Evolutionary conservation across 2,888 invertebrate species (phyloP).

Genomic region (Lycocerus yunnanus): DNA sequence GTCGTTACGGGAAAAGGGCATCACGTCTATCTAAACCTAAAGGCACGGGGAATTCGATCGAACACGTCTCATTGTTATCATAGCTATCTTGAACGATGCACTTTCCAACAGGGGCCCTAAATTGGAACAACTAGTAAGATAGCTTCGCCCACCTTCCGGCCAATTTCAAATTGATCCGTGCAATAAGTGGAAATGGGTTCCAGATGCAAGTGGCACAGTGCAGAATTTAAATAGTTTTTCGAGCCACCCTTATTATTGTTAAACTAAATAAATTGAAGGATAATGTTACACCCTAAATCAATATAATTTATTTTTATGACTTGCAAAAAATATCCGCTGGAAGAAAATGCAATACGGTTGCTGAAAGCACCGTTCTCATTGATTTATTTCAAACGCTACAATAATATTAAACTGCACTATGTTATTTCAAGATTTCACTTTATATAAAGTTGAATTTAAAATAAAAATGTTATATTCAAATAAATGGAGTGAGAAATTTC

Average conservation of each 20-base stretch:
- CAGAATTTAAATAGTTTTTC: background rate
- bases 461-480: background rate
- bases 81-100: slow-evolving; percentile 26
- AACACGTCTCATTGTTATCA: slow-evolving; percentile 25
- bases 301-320: background rate
- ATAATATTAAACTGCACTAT: slow-evolving; percentile 10
- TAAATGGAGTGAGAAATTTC: background rate
- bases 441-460: background rate
- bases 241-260: background rate
- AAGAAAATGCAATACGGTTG: slow-evolving; percentile 14
- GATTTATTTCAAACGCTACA: background rate
- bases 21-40: slow-evolving; percentile 19
- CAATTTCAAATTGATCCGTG: slow-evolving; percentile 27
- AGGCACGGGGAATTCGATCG: slow-evolving; percentile 16
- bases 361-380: slow-evolving; percentile 8
- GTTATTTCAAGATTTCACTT: background rate
- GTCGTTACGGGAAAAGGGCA: slow-evolving; percentile 21
- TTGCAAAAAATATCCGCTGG: slow-evolving; percentile 14
- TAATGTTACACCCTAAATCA: background rate
- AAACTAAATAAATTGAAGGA: background rate
- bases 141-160: slow-evolving; percentile 33
- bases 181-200: slow-evolving; percentile 30
- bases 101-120: slow-evolving; percentile 23
- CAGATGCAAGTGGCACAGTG: slow-evolving; percentile 14
- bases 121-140: slow-evolving; percentile 34